Conservation (phyloP, 2,797 vertebrate species). For the Rhinogobio ventralis region DNA sequence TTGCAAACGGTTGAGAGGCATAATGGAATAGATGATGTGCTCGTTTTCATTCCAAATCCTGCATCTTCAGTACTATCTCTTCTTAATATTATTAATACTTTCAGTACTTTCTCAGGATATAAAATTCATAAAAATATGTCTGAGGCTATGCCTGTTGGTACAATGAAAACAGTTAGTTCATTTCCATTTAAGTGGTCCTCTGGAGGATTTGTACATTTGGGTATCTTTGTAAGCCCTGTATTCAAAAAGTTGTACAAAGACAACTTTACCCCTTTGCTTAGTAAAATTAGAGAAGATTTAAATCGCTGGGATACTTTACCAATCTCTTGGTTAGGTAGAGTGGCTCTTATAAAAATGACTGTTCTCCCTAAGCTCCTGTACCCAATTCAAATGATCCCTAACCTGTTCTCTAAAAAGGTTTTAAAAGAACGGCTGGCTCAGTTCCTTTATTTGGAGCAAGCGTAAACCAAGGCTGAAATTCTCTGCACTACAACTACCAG, state of each 20-base stretch:
- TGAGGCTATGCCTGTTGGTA: conserved; percentile 36
- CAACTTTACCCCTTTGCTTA: too few species aligned
- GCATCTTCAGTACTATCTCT: not conserved
- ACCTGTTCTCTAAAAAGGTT: too few species aligned
- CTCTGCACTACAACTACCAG: not conserved
- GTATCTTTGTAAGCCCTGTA: conserved; percentile 2
- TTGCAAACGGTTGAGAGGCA: not conserved
- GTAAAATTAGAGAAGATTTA: too few species aligned
- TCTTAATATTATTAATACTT: too few species aligned
- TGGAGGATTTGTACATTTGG: conserved; percentile 28
- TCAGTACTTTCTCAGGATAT: conserved; percentile 23
- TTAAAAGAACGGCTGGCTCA: too few species aligned
- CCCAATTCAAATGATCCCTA: too few species aligned
- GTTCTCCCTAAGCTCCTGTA: too few species aligned
- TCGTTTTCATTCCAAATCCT: not conserved
- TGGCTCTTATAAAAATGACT: too few species aligned
- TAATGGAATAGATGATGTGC: not conserved
- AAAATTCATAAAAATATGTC: conserved; percentile 38
- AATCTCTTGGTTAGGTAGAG: too few species aligned
- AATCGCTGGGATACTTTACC: too few species aligned
- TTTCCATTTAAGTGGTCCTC: conserved; percentile 40
- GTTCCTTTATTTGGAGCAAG: too few species aligned
- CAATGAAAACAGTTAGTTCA: not conserved
- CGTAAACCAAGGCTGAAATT: not conserved
- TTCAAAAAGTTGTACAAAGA: too few species aligned